Conservation (phyloP, 2,113 vertebrate species). For the Callipepla squamata region DNA sequence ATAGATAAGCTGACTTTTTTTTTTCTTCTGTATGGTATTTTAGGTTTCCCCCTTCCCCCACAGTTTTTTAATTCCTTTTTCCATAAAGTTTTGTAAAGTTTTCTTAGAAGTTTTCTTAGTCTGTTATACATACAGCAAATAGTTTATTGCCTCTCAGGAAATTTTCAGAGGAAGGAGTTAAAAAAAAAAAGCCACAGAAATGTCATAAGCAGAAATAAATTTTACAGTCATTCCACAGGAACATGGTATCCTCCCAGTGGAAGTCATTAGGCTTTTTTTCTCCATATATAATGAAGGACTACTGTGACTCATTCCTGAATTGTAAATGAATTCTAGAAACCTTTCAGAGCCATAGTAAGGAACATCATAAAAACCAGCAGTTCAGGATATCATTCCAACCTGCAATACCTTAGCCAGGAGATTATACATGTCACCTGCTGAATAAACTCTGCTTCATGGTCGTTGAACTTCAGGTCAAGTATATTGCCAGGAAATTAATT, state of each 20-base stretch:
- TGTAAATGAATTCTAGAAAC: constrained; percentile 63
- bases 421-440: background rate
- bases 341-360: background rate
- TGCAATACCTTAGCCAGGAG: background rate
- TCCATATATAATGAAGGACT: constrained; percentile 53
- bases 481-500: background rate
- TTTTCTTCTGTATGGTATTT: background rate
- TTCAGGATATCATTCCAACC: constrained; percentile 1
- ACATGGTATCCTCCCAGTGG: constrained; percentile 37
- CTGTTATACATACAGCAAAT: constrained; percentile 7
- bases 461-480: background rate
- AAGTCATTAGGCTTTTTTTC: constrained; percentile 59
- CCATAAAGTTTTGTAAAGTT: background rate
- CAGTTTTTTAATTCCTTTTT: background rate
- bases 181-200: background rate
- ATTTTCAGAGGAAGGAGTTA: constrained; percentile 41
- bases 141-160: background rate
- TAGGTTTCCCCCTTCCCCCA: background rate
- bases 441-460: background rate
- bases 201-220: constrained; percentile 41
- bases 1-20: background rate
- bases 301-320: constrained; percentile 50
- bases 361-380: background rate
- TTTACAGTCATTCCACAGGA: constrained; percentile 35
- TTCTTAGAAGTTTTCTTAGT: background rate